These are phyloP conservation scores for Tethya wilhelma DNA, from an alignment of 37 sponge, comb jelly and placozoan species.

Conservation along the genomic window DNA sequence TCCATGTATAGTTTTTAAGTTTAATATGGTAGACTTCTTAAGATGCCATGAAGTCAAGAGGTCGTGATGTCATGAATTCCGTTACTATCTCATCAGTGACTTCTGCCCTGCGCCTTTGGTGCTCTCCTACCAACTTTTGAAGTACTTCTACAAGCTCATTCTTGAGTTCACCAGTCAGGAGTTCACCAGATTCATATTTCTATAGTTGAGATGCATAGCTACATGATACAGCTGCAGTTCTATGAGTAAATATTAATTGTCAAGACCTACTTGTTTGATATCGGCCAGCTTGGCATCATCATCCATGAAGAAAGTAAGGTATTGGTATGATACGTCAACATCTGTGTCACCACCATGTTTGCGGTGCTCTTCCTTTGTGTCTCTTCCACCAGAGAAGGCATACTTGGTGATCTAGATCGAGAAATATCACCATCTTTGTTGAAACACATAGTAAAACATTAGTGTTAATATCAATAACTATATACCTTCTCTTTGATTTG, in stretches of 20 bases:
- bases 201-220: conserved; percentile 14
- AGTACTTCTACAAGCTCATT: conserved; percentile 77
- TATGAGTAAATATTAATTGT: no score
- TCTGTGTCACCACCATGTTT: conserved; percentile 80
- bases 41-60: conserved; percentile 41
- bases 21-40: no score
- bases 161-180: conserved; percentile 87
- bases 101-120: conserved; percentile 57
- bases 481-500: conserved; percentile 79
- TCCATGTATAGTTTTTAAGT: no score
- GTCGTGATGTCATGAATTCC: conserved; percentile 75
- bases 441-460: not conserved
- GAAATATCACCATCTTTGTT: not conserved
- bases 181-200: conserved; percentile 75
- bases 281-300: conserved; percentile 70
- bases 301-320: conserved; percentile 84
- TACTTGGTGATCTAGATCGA: conserved; percentile 77
- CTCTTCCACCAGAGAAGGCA: conserved; percentile 90
- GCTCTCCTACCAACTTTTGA: conserved; percentile 58
- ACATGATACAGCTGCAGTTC: no score
- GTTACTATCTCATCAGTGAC: conserved; percentile 80
- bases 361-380: conserved; percentile 88
- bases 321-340: conserved; percentile 89
- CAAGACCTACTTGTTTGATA: conserved; percentile 61
- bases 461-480: not conserved